Evolutionary conservation across 2,797 vertebrate species (phyloP).

Genomic region (Hylomyscus alleni): DNA sequence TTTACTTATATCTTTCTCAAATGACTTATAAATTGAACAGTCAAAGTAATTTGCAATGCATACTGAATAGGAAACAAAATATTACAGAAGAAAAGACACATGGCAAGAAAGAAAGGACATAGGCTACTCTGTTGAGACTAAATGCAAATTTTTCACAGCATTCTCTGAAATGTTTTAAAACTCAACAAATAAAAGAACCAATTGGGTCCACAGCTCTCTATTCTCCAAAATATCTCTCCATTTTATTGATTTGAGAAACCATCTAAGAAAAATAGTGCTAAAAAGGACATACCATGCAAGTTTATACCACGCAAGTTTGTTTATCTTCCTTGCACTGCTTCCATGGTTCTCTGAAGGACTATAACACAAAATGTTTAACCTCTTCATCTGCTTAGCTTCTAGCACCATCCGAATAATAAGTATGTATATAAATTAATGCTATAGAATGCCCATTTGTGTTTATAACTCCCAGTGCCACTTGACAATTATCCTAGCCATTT

Average conservation of each 20-base stretch:
- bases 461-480: constrained; percentile 60
- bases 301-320: not conserved
- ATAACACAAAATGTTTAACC: constrained; percentile 32
- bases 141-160: constrained; percentile 41
- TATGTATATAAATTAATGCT: not conserved
- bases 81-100: not conserved
- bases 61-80: not conserved
- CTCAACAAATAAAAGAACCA: not conserved
- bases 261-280: not conserved
- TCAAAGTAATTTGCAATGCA: constrained; percentile 2
- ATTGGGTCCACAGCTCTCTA: not conserved
- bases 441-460: constrained; percentile 34
- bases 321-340: constrained; percentile 42
- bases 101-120: not conserved
- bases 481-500: constrained; percentile 37
- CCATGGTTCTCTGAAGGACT: constrained; percentile 55
- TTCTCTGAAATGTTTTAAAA: constrained; percentile 47
- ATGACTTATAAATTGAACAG: not conserved
- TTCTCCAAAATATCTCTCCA: not conserved
- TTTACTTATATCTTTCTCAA: not conserved
- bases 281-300: not conserved
- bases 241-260: constrained; percentile 19
- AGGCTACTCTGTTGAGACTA: not conserved
- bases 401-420: not conserved
- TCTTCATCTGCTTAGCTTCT: constrained; percentile 17